These are phyloP conservation scores for Pseudocheirus occidentalis DNA, from an alignment of 2,797 vertebrate species.

Conservation along the genomic window DNA sequence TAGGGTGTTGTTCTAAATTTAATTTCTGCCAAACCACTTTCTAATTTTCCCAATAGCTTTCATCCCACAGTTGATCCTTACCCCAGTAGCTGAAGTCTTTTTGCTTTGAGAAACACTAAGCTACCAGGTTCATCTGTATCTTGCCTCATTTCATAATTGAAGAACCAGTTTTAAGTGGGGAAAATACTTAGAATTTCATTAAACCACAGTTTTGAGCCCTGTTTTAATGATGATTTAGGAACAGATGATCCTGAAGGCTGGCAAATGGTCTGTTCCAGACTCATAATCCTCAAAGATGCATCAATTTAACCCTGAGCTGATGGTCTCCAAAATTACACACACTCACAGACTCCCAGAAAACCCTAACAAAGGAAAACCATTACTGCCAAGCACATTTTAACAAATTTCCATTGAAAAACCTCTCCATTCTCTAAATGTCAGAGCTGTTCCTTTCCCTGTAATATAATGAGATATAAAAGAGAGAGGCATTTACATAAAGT, in stretches of 20 bases:
- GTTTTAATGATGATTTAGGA: neutral
- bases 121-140: neutral
- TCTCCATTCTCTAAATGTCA: conserved; percentile 21
- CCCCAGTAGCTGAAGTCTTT: neutral
- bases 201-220: neutral
- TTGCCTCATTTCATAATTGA: neutral
- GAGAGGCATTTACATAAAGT: conserved; percentile 8
- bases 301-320: neutral
- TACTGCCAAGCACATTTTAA: neutral
- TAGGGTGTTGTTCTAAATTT: neutral
- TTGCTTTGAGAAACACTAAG: neutral
- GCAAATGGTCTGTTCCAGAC: neutral
- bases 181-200: neutral
- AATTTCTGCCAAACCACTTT: neutral
- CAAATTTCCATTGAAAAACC: neutral
- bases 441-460: conserved; percentile 46
- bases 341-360: neutral
- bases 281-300: neutral
- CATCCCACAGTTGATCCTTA: neutral
- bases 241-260: neutral
- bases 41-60: neutral
- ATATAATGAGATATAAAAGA: neutral
- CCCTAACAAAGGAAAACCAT: neutral
- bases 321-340: neutral
- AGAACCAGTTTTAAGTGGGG: neutral